Evolutionary conservation across 2,888 invertebrate species (phyloP).

Genomic region (Gisinianus flammeolus): DNA sequence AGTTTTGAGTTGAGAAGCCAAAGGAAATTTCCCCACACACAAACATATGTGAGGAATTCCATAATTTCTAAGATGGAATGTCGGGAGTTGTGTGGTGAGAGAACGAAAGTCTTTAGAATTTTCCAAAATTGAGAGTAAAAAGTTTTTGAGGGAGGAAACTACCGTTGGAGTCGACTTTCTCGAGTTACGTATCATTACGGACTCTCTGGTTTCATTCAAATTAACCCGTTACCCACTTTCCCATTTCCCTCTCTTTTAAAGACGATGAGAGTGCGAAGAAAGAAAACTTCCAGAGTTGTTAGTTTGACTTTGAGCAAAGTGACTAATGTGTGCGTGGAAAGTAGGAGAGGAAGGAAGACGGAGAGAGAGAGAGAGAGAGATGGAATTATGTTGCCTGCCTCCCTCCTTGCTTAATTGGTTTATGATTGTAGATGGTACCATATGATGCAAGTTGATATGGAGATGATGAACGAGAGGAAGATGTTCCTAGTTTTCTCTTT

Average conservation of each 20-base stretch:
- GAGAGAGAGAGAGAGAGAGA: too few species aligned
- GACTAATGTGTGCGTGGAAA: neutral
- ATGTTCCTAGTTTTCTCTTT: conserved; percentile 10
- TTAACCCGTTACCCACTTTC: neutral
- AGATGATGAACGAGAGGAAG: conserved; percentile 25
- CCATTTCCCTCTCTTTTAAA: neutral
- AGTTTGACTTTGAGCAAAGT: neutral
- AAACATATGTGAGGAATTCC: too few species aligned
- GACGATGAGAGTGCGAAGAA: neutral
- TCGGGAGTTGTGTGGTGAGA: too few species aligned
- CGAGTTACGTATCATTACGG: neutral
- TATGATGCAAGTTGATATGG: conserved; percentile 31
- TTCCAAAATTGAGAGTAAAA: too few species aligned
- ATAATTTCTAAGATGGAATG: too few species aligned
- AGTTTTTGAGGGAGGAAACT: too few species aligned
- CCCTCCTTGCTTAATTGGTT: conserved; percentile 25
- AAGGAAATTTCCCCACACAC: too few species aligned
- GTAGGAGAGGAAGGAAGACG: too few species aligned
- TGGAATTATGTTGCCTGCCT: conserved; percentile 28
- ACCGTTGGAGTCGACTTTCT: neutral
- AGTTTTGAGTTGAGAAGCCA: too few species aligned
- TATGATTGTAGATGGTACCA: conserved; percentile 24
- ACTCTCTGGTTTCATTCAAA: neutral
- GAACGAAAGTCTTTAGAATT: too few species aligned
- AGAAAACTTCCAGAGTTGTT: neutral